Evolutionary conservation across 2,888 invertebrate genomes (phyloP).

Genomic region (Peribatodes rhomboidaria): DNA sequence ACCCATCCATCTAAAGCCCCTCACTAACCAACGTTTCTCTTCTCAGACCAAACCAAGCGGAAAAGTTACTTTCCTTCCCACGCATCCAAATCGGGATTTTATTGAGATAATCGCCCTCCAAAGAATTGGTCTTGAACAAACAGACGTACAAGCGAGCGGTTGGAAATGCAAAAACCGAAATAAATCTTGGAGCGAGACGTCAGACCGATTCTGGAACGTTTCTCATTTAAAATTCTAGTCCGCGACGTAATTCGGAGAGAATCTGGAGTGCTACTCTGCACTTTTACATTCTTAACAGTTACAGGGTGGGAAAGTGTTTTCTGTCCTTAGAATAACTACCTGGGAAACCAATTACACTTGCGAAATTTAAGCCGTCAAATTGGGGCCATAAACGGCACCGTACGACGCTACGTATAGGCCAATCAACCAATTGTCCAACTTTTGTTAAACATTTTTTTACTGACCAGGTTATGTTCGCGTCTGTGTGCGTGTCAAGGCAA

Average conservation of each 20-base stretch:
- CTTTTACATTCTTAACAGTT: background rate
- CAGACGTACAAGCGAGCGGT: conserved; percentile 56
- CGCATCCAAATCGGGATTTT: conserved; percentile 57
- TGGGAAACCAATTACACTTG: too few species aligned
- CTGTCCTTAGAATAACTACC: too few species aligned
- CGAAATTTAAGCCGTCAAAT: too few species aligned
- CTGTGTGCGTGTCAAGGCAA: too few species aligned
- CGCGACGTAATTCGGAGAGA: conserved; percentile 59
- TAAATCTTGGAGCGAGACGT: conserved; percentile 74
- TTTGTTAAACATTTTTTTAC: too few species aligned
- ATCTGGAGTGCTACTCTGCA: conserved; percentile 39
- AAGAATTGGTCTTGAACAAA: conserved; percentile 56
- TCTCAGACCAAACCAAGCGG: background rate
- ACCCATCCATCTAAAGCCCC: background rate
- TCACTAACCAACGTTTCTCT: background rate
- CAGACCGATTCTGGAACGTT: conserved; percentile 58
- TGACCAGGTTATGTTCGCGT: too few species aligned
- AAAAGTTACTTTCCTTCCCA: conserved; percentile 15
- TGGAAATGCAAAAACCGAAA: conserved; percentile 75
- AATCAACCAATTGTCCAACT: too few species aligned
- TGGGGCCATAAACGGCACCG: too few species aligned
- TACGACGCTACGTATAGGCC: too few species aligned
- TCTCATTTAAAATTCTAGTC: conserved; percentile 75
- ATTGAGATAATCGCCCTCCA: conserved; percentile 66
- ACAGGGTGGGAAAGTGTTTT: too few species aligned